Conservation (phyloP, 2,888 invertebrate species). For the Empis livida region DNA sequence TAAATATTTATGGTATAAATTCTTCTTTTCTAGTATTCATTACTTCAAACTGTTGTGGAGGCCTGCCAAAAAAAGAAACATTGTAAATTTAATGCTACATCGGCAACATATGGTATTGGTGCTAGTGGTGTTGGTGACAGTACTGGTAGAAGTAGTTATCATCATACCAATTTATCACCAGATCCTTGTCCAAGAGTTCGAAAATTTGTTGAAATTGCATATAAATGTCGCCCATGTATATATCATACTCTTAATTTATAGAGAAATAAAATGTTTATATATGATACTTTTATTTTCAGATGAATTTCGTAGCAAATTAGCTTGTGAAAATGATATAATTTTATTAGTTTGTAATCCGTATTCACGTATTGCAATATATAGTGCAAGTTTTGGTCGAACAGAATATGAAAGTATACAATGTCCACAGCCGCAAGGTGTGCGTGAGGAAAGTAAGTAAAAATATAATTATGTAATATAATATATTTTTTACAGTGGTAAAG, state of each 20-base stretch:
- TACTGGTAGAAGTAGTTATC: constrained; percentile 28
- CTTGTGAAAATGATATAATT: constrained; percentile 82
- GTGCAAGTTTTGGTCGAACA: constrained; percentile 86
- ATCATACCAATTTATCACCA: constrained; percentile 22
- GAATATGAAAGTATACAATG: constrained; percentile 82
- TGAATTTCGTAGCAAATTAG: constrained; percentile 86
- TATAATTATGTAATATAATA: no score
- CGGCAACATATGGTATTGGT: constrained; percentile 70
- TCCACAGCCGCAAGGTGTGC: constrained; percentile 73
- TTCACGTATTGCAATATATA: constrained; percentile 81
- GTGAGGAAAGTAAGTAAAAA: constrained; percentile 67
- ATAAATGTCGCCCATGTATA: constrained; percentile 96
- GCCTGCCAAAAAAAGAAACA: constrained; percentile 87
- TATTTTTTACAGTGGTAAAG: no score
- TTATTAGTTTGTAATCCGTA: constrained; percentile 79
- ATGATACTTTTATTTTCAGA: constrained; percentile 46
- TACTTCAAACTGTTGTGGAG: constrained; percentile 89
- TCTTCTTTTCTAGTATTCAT: constrained; percentile 51
- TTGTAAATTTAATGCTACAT: constrained; percentile 81
- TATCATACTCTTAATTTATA: constrained; percentile 20
- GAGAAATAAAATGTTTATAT: background rate
- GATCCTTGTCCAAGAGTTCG: constrained; percentile 83
- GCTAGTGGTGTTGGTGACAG: constrained; percentile 29
- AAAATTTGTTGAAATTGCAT: constrained; percentile 90
- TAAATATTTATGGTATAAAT: background rate